Evolutionary conservation across 2,797 vertebrate species (phyloP), one percentile per base, ranked within the genome.

Genomic region (Lophius americanus): DNA sequence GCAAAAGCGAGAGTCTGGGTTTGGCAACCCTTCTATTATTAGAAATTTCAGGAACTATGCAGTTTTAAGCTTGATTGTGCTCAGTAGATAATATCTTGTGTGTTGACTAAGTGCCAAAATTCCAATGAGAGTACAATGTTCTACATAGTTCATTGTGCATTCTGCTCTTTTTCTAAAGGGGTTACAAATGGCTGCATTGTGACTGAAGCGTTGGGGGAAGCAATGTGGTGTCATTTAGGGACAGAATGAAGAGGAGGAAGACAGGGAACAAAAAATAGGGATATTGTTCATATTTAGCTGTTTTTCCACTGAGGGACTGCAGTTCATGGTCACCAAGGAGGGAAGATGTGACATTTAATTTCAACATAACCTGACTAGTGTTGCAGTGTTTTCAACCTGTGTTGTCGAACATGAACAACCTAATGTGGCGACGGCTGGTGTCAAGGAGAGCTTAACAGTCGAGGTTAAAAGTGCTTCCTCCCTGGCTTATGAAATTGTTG

Each of bases 211-310:
- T 50, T 57, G 58, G 51, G 60, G 44, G 11, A 9, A 78, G 75
- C 81, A 58, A 70, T 68, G 61, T 54, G 48, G 78, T 80, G 81
- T 80, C 79, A 83, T 82, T 60, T 46, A 79, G 83, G 83, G 86
- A 82, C 85, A 81, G 41, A 58, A 2, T 0, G 75, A 72, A 70
- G 73, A 78, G 82, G 75, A 79, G 82, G 74, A 77, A 75, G 51
- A 71, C 36, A 13, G 41, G 54, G 9, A 52, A 23, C 44, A 54
- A 80, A 60, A 81, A 85, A 85, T 58, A 64, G 79, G 56, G 62
- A 73, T 83, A 88, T 85, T 91, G 88, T 90, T 87, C 76, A 46
- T 48, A 80, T 70, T 63, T 12, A 68, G 78, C 75, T 65, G 70
- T 70, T 85, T 23, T 89, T 88, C 88, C 83, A 74, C 0, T 61